These are phyloP conservation scores for Drosophila flavopinicola DNA, from an alignment of 2,888 invertebrate species.

Conservation along the genomic window DNA sequence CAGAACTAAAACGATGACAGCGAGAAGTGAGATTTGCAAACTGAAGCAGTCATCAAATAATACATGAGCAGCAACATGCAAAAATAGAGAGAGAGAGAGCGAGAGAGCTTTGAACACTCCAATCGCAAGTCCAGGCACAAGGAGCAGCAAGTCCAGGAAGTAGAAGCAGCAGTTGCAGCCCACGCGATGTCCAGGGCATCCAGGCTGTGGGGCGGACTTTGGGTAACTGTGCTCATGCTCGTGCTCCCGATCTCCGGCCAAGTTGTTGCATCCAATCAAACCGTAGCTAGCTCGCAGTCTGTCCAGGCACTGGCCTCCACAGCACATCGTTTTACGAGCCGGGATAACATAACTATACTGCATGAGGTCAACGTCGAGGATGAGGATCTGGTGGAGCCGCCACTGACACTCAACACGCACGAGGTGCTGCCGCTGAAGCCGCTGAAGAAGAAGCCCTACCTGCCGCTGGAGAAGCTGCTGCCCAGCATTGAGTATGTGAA, in stretches of 20 bases:
- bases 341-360: conserved; percentile 78
- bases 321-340: conserved; percentile 31
- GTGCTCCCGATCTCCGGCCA: conserved; percentile 7
- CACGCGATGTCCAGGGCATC: conserved; percentile 33
- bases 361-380: conserved; percentile 60
- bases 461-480: conserved; percentile 75
- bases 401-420: conserved; percentile 76
- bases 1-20: conserved; percentile 52
- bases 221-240: conserved; percentile 16
- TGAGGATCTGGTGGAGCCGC: conserved; percentile 48
- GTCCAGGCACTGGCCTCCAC: conserved; percentile 37
- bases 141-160: not conserved
- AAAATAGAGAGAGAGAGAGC: conserved; percentile 25
- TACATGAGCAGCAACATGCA: conserved; percentile 42
- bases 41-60: conserved; percentile 27
- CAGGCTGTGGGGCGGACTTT: conserved; percentile 14
- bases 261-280: conserved; percentile 13
- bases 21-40: conserved; percentile 27
- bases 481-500: conserved; percentile 74
- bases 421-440: conserved; percentile 78
- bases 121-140: conserved; percentile 6
- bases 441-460: conserved; percentile 80
- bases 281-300: not conserved
- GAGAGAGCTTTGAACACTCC: conserved; percentile 24
- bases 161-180: conserved; percentile 3